Evolutionary conservation across 2,888 invertebrate genomes (phyloP), one percentile per base, ranked within the genome.

Genomic region (Sminthurinus aureus): DNA sequence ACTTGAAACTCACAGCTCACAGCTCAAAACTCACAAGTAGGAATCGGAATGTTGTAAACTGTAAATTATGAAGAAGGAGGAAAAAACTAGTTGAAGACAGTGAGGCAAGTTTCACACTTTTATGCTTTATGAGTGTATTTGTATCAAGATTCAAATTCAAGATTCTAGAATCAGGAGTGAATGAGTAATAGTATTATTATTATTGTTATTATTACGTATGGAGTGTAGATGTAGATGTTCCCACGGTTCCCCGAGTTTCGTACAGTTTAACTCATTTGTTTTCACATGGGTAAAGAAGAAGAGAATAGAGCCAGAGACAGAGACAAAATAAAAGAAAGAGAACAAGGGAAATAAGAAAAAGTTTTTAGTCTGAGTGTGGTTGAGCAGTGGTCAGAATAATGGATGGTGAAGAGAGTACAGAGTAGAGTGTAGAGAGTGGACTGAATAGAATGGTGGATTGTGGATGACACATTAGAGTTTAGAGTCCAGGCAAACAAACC

Each of bases 71-170:
- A 6, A 38, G 38, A 38, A 38, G n/a, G n/a, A n/a, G n/a, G n/a
- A 38, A 38, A 38, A 38, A 38, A 38, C 38, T 38, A 52, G 73
- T 20, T 24, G 58, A 75, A 64, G 81, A 81, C 20, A 67, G 51
- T 81, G 51, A 22, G 50, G 74, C 58, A 73, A 75, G 73, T 81
- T 81, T 81, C 86, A 85, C 87, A 86, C 86, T 87, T 64, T 87
- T 83, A 87, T 87, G 87, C 86, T 87, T 87, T 87, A 87, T 85
- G 87, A 87, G 87, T 87, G 83, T 85, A 85, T 84, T 38, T 38
- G 38, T 38, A 38, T 38, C 38, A 38, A 38, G 38, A 38, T 6
- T 38, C 38, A 38, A 38, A 38, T 6, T 38, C 38, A 38, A 38
- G 38, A 38, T 4, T 38, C 38, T 4, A 38, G 38, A 38, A 38